phyloP scores from a whole-genome alignment of 1,140 invertebrate species.

The Leptestheria dahalacensis region DNA sequence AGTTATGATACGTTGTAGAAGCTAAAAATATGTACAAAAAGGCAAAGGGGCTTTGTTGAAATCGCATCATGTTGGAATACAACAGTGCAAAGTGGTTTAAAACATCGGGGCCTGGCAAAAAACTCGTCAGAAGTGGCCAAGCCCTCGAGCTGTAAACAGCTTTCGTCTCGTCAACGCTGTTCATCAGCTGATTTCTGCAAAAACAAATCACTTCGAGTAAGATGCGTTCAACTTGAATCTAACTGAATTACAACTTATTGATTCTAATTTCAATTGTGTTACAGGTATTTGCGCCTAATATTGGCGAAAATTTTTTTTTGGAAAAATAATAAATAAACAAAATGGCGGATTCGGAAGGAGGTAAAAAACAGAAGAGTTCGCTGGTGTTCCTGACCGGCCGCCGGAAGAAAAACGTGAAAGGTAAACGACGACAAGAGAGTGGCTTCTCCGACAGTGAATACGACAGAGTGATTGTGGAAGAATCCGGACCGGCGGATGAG shows the following conservation, averaged over 20 bases:
- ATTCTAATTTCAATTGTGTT: too few relatives aligned
- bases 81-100: not conserved
- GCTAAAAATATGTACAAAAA: too few relatives aligned
- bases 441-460: not conserved
- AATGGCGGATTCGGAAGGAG: not conserved
- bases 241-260: too few relatives aligned
- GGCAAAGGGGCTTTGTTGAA: too few relatives aligned
- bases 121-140: not conserved
- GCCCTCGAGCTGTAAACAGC: not conserved
- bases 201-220: too few relatives aligned
- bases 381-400: not conserved
- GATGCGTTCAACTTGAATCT: too few relatives aligned
- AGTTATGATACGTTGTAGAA: too few relatives aligned
- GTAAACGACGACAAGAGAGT: not conserved
- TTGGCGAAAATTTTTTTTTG: too few relatives aligned
- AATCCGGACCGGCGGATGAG: not conserved
- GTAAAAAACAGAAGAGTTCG: not conserved
- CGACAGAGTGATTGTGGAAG: not conserved
- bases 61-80: too few relatives aligned
- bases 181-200: too few relatives aligned
- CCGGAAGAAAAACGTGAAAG: not conserved
- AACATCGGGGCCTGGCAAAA: not conserved
- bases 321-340: too few relatives aligned
- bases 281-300: too few relatives aligned
- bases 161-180: not conserved